Percentiles rank a stretch among this genome's conserved stretches.
Conservation (phyloP, 1,140 invertebrate genomes). For the Dufourea novaeangliae region DNA sequence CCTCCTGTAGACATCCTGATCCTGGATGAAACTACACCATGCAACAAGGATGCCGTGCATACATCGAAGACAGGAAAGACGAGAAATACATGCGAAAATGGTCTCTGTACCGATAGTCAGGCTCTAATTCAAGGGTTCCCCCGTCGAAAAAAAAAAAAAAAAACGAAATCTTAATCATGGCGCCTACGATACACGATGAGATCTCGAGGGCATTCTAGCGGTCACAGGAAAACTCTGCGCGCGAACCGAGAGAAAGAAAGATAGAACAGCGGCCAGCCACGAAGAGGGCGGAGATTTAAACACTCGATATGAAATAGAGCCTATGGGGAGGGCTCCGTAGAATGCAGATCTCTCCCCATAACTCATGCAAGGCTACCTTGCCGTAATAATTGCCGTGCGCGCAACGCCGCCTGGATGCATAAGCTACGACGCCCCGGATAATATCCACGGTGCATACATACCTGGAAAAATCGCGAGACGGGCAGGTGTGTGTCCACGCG, state of each 20-base stretch:
- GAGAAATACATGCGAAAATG: not conserved
- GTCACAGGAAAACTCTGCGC: slow-evolving; percentile 54
- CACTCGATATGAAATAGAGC: slow-evolving; percentile 71
- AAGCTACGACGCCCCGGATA: slow-evolving; percentile 54
- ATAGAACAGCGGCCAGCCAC: slow-evolving; percentile 20
- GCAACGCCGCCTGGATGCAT: slow-evolving; percentile 54
- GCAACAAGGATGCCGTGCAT: too few species aligned
- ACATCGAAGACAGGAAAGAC: not conserved
- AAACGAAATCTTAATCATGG: slow-evolving; percentile 59
- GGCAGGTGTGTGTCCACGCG: slow-evolving; percentile 37
- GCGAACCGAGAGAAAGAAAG: slow-evolving; percentile 10
- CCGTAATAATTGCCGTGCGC: slow-evolving; percentile 67
- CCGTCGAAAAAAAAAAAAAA: too few species aligned
- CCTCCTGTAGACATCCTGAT: too few species aligned
- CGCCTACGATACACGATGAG: slow-evolving; percentile 36
- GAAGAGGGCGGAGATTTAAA: slow-evolving; percentile 66
- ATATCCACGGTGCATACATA: slow-evolving; percentile 52
- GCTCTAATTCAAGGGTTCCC: slow-evolving; percentile 50
- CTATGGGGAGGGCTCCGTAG: slow-evolving; percentile 57
- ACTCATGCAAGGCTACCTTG: slow-evolving; percentile 62
- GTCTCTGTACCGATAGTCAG: slow-evolving; percentile 4
- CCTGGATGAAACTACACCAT: too few species aligned
- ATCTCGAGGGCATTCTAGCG: slow-evolving; percentile 53
- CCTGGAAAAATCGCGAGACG: slow-evolving; percentile 39
- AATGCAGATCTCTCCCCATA: slow-evolving; percentile 71